Evolutionary conservation across 2,113 vertebrate species (phyloP).

Genomic region (Gopherus flavomarginatus): DNA sequence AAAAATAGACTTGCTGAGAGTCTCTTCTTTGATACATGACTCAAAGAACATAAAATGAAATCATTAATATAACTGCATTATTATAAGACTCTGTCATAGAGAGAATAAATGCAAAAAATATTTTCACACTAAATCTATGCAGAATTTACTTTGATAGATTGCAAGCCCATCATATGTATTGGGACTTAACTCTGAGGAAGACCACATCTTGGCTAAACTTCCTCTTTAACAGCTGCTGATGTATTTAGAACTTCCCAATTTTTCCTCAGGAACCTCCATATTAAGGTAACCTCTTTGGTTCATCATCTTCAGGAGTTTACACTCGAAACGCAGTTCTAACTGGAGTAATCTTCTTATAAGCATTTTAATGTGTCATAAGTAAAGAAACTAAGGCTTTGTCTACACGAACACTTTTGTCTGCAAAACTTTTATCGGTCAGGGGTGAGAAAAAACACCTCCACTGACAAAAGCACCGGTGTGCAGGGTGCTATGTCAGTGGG

Average conservation of each 20-base stretch:
- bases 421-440: no score
- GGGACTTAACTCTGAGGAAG: constrained; percentile 32
- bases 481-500: no score
- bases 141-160: background rate
- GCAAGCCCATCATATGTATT: background rate
- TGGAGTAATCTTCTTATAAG: background rate
- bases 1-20: background rate
- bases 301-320: background rate
- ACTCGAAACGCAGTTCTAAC: background rate
- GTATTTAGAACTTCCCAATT: background rate
- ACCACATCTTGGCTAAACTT: constrained; percentile 33
- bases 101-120: constrained; percentile 47
- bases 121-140: background rate
- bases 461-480: no score
- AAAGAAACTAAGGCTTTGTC: constrained; percentile 5
- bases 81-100: constrained; percentile 1
- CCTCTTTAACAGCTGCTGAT: background rate
- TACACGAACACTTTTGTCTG: no score
- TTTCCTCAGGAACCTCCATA: background rate
- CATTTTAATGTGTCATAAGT: background rate
- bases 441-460: no score
- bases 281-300: constrained; percentile 25
- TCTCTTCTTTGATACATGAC: background rate
- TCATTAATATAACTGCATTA: background rate
- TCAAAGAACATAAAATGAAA: constrained; percentile 16